Conservation (phyloP, 2,888 invertebrate species). For the Drosophila quinaria region DNA sequence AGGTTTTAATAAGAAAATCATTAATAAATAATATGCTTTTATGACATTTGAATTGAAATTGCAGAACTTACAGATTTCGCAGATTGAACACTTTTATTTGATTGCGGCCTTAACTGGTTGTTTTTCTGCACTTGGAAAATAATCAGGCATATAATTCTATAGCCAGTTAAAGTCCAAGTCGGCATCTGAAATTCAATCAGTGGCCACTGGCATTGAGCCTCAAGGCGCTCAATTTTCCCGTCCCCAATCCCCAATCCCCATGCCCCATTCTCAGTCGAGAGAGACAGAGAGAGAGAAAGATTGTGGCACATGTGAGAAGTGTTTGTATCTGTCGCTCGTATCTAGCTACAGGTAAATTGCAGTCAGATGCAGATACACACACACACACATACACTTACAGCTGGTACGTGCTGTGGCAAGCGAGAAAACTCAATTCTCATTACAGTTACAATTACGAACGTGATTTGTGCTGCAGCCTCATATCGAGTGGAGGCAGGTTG, state of each 20-base stretch:
- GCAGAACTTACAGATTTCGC: conserved; percentile 29
- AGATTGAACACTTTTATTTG: conserved; percentile 24
- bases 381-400: conserved; percentile 2
- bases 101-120: conserved; percentile 11
- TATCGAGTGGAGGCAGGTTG: conserved; percentile 41
- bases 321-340: conserved; percentile 36
- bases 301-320: conserved; percentile 49
- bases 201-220: conserved; percentile 21
- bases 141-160: conserved; percentile 24
- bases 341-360: conserved; percentile 42
- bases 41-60: conserved; percentile 25
- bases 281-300: conserved; percentile 15
- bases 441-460: conserved; percentile 77
- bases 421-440: conserved; percentile 54
- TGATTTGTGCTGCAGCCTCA: conserved; percentile 63
- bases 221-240: conserved; percentile 15
- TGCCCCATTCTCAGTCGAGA: conserved; percentile 2
- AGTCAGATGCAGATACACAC: conserved; percentile 23
- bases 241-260: neutral
- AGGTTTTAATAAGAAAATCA: neutral
- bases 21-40: neutral
- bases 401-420: conserved; percentile 48
- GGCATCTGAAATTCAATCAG: conserved; percentile 27
- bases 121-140: conserved; percentile 8
- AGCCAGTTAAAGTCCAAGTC: conserved; percentile 19